phyloP scores from a whole-genome alignment of 1,140 invertebrate species.

The Xylocopa sonorina region DNA sequence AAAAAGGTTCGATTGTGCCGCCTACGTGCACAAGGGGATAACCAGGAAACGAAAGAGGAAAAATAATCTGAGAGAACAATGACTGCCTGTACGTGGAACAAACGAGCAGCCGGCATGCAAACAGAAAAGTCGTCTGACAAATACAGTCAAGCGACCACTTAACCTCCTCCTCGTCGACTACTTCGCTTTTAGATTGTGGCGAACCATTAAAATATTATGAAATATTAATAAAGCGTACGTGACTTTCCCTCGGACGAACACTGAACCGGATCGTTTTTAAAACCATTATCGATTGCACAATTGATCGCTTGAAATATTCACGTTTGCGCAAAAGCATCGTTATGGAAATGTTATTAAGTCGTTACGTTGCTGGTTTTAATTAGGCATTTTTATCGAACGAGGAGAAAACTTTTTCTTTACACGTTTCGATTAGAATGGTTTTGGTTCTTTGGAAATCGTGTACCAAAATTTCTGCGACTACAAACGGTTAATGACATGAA shows the following conservation, averaged over 20 bases:
- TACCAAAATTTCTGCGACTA: too few species aligned
- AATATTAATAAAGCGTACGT: slow-evolving; percentile 63
- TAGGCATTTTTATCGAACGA: too few species aligned
- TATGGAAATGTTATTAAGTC: too few species aligned
- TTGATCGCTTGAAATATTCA: too few species aligned
- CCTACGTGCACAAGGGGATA: slow-evolving; percentile 51
- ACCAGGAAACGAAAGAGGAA: slow-evolving; percentile 47
- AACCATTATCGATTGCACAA: background rate
- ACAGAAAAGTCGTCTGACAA: slow-evolving; percentile 52
- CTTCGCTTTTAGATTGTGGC: slow-evolving; percentile 39
- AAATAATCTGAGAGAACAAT: slow-evolving; percentile 55
- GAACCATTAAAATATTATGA: slow-evolving; percentile 67
- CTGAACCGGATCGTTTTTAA: background rate
- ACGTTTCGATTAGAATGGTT: too few species aligned
- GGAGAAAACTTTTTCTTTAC: too few species aligned
- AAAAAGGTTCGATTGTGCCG: slow-evolving; percentile 49
- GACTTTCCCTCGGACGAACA: background rate
- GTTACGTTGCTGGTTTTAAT: too few species aligned
- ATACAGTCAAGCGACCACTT: slow-evolving; percentile 45
- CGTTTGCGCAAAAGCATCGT: too few species aligned
- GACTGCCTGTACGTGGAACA: slow-evolving; percentile 43
- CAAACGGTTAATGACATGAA: too few species aligned
- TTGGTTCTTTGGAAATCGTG: too few species aligned
- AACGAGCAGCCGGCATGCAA: slow-evolving; percentile 51
- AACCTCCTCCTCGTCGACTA: slow-evolving; percentile 20